phyloP scores from a whole-genome alignment of 2,113 vertebrate genomes.

The Pleuronectes platessa region DNA sequence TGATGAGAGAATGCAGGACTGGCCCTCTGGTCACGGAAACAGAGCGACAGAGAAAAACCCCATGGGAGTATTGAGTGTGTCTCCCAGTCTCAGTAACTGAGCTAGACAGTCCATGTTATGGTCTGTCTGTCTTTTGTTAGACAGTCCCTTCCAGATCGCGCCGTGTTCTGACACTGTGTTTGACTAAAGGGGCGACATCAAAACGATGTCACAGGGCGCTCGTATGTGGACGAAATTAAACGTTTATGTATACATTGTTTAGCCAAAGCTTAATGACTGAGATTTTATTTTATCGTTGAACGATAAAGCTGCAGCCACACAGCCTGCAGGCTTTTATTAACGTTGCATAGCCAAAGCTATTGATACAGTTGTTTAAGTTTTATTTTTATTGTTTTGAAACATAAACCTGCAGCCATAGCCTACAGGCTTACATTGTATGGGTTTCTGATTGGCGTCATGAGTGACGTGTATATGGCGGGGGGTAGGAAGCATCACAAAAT shows the following conservation, averaged over 20 bases:
- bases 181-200: background rate
- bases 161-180: background rate
- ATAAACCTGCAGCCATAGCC: no score
- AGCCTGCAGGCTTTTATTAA: background rate
- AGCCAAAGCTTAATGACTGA: background rate
- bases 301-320: background rate
- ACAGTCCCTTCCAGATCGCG: background rate
- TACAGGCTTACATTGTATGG: no score
- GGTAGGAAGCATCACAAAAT: no score
- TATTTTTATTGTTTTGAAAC: no score
- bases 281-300: background rate
- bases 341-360: background rate
- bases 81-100: no score
- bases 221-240: background rate
- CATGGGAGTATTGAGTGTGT: background rate
- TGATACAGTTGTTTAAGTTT: slow-evolving; percentile 3
- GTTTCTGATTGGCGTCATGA: no score
- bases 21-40: background rate
- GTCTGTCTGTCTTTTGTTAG: no score
- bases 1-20: background rate
- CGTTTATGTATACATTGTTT: background rate
- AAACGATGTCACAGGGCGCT: background rate
- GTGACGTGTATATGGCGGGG: no score
- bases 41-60: background rate
- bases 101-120: no score